phyloP scores from a whole-genome alignment of 2,797 vertebrate species.

The Onychomys arenicola region DNA sequence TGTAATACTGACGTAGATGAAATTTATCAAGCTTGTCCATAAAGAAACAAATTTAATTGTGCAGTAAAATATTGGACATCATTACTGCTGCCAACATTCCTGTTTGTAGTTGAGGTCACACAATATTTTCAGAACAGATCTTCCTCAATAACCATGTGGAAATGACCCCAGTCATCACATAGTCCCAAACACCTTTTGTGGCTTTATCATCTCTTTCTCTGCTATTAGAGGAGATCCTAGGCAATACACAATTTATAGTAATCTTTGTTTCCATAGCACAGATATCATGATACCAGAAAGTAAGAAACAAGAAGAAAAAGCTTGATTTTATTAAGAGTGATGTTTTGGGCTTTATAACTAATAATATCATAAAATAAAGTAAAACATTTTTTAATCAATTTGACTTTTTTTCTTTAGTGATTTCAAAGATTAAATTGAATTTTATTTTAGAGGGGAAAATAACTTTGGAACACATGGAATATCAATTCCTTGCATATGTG shows the following conservation, averaged over 20 bases:
- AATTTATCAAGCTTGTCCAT: not conserved
- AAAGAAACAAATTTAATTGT: not conserved
- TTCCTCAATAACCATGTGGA: not conserved
- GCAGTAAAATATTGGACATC: not conserved
- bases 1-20: not conserved
- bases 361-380: not conserved
- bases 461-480: not conserved
- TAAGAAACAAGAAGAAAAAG: not conserved
- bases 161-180: not conserved
- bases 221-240: not conserved
- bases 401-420: not conserved
- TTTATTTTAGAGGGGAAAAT: not conserved
- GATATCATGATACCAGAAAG: not conserved
- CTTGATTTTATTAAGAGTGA: not conserved
- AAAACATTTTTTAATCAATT: not conserved
- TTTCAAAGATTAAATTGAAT: conserved; percentile 17
- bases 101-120: not conserved
- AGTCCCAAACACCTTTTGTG: no score
- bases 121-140: not conserved
- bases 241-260: not conserved
- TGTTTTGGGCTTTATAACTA: not conserved
- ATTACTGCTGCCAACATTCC: not conserved
- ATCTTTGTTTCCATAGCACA: not conserved
- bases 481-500: not conserved
- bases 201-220: not conserved